Evolutionary conservation across 1,140 invertebrate species (phyloP).

Genomic region (Solenopsis fugax): DNA sequence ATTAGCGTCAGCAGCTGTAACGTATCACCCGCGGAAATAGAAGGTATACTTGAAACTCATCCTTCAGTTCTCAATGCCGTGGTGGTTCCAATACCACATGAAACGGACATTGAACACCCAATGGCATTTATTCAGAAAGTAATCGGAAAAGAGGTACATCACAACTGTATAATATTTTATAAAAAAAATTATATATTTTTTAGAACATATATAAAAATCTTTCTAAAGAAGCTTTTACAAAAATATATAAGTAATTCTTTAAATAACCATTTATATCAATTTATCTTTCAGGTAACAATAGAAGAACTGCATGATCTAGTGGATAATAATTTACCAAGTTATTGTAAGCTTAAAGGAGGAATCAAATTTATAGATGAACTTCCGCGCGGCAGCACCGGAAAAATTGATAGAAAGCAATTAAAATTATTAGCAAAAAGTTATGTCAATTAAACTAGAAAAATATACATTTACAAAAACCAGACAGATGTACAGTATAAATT

Average conservation of each 20-base stretch:
- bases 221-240: neutral
- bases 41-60: constrained; percentile 88
- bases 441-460: neutral
- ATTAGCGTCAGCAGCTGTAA: constrained; percentile 85
- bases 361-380: constrained; percentile 88
- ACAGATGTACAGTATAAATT: neutral
- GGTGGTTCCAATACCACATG: constrained; percentile 89
- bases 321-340: constrained; percentile 79
- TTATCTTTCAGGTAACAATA: constrained; percentile 74
- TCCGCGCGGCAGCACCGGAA: constrained; percentile 89
- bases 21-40: constrained; percentile 85
- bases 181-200: neutral
- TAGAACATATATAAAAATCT: neutral
- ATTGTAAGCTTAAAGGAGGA: constrained; percentile 87
- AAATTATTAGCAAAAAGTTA: constrained; percentile 77
- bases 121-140: constrained; percentile 88
- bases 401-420: constrained; percentile 87
- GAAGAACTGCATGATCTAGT: constrained; percentile 76
- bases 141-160: constrained; percentile 78
- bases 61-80: constrained; percentile 89
- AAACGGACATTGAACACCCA: constrained; percentile 88
- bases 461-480: neutral
- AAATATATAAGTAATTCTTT: constrained; percentile 8
- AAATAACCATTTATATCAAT: neutral
- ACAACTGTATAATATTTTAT: neutral